phyloP scores from a whole-genome alignment of 1,140 invertebrate genomes.

The Ephestia elutella region DNA sequence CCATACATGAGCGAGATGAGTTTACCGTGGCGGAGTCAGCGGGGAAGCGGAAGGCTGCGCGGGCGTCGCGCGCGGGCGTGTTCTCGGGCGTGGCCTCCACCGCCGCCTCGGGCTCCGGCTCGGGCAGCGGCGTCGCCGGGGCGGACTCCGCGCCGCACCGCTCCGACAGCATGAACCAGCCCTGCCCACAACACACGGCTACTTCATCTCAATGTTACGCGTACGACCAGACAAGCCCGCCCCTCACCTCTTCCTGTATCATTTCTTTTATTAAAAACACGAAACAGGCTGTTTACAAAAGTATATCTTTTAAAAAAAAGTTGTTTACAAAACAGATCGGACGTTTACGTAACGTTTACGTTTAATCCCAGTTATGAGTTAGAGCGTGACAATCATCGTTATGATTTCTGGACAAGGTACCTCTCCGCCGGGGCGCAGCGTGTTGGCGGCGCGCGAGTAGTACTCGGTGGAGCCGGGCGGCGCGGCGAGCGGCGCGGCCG shows the following conservation, averaged over 20 bases:
- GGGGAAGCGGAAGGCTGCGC: slow-evolving; percentile 61
- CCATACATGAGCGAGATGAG: no score
- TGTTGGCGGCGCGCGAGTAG: background rate
- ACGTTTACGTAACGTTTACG: no score
- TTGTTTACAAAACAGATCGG: no score
- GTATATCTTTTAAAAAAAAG: no score
- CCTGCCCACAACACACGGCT: slow-evolving; percentile 13
- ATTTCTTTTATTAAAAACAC: no score
- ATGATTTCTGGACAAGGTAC: no score
- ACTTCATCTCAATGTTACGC: background rate
- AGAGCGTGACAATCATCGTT: no score
- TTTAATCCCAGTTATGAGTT: no score
- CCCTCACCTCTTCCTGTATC: no score
- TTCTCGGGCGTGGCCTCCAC: slow-evolving; percentile 72
- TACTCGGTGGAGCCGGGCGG: slow-evolving; percentile 29
- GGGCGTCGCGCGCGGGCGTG: slow-evolving; percentile 75
- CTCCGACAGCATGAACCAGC: slow-evolving; percentile 58
- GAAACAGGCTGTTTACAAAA: no score
- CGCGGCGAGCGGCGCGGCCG: slow-evolving; percentile 14
- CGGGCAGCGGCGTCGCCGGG: slow-evolving; percentile 52
- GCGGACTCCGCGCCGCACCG: slow-evolving; percentile 58
- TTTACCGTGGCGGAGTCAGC: slow-evolving; percentile 77
- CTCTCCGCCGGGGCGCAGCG: no score
- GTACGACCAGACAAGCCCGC: no score
- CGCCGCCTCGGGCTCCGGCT: slow-evolving; percentile 34